These are phyloP conservation scores for Grammomys dolichurus DNA, from an alignment of 2,113 vertebrate genomes.

Conservation along the genomic window DNA sequence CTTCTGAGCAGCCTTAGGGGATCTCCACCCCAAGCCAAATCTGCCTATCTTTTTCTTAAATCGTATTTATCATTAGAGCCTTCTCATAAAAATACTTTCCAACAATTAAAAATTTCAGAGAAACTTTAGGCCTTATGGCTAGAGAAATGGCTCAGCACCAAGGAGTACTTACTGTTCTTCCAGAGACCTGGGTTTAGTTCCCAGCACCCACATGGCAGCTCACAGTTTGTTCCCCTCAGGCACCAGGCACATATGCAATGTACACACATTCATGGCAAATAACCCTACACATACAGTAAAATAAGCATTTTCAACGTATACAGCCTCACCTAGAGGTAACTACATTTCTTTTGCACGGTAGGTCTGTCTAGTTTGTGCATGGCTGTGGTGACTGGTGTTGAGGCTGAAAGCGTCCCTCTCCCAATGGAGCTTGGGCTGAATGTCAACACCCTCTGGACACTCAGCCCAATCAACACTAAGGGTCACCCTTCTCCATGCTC, in stretches of 20 bases:
- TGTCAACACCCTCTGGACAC: not conserved
- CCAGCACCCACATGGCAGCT: not conserved
- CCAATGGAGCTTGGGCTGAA: not conserved
- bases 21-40: not conserved
- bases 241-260: not conserved
- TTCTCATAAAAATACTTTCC: not conserved
- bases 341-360: not conserved
- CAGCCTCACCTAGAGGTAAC: not conserved
- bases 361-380: not conserved
- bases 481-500: not conserved
- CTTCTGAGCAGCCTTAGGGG: not conserved
- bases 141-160: not conserved
- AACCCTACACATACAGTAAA: not conserved
- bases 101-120: not conserved
- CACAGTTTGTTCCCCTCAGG: not conserved
- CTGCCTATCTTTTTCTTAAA: not conserved
- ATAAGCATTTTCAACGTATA: not conserved
- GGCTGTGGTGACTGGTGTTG: not conserved
- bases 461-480: not conserved
- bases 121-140: not conserved
- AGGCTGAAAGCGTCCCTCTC: not conserved
- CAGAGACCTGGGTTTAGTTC: not conserved
- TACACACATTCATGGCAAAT: not conserved
- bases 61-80: not conserved
- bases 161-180: not conserved